phyloP scores from a whole-genome alignment of 2,797 vertebrate species.

The Acrossocheilus wenchowensis region DNA sequence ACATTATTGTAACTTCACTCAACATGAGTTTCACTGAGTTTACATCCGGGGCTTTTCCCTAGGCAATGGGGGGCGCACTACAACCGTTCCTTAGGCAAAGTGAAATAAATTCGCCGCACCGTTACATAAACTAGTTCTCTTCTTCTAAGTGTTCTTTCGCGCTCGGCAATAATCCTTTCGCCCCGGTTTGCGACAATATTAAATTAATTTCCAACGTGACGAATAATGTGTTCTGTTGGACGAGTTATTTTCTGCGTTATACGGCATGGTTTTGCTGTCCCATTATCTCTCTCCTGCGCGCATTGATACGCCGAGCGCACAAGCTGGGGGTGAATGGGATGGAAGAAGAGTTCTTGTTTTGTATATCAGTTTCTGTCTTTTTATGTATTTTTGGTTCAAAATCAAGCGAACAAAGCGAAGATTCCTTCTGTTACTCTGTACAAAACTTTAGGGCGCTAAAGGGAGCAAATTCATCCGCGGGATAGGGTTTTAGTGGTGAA shows the following conservation, averaged over 20 bases:
- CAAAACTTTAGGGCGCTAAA: conserved; percentile 47
- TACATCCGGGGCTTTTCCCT: conserved; percentile 91
- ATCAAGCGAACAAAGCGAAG: conserved; percentile 48
- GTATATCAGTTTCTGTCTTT: conserved; percentile 73
- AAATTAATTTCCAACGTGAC: not conserved
- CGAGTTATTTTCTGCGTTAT: conserved; percentile 42
- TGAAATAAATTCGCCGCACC: conserved; percentile 90
- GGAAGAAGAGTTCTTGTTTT: conserved; percentile 75
- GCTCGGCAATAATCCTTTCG: conserved; percentile 13
- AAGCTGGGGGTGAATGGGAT: conserved; percentile 73
- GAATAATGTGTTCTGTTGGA: conserved; percentile 16
- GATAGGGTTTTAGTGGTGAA: conserved; percentile 60
- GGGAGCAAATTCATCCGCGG: conserved; percentile 55
- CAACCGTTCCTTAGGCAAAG: conserved; percentile 91
- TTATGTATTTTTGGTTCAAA: conserved; percentile 61
- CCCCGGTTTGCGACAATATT: conserved; percentile 14
- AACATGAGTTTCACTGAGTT: conserved; percentile 88
- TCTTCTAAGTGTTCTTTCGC: conserved; percentile 62
- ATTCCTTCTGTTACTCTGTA: conserved; percentile 35
- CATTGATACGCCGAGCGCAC: conserved; percentile 71
- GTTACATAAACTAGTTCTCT: conserved; percentile 84
- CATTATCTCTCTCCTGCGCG: conserved; percentile 69
- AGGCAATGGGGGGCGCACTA: conserved; percentile 86
- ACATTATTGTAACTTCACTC: conserved; percentile 78
- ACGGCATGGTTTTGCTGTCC: conserved; percentile 63